Evolutionary conservation across 2,113 vertebrate species (phyloP).

Genomic region (Anarhynchus alexandrinus): DNA sequence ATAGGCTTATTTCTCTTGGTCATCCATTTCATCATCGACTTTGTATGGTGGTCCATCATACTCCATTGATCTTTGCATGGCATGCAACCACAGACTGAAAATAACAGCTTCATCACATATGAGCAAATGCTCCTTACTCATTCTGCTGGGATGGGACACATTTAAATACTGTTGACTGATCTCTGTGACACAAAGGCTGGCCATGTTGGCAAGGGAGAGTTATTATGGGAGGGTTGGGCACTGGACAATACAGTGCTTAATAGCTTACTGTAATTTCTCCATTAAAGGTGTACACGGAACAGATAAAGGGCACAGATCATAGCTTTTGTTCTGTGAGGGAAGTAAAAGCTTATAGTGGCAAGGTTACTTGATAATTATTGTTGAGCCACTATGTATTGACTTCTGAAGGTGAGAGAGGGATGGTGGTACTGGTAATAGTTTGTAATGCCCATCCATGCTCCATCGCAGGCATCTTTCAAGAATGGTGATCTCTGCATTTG

Average conservation of each 20-base stretch:
- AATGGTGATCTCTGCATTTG: not conserved
- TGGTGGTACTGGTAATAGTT: not conserved
- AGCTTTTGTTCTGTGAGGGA: not conserved
- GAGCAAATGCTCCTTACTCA: not conserved
- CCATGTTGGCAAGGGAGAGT: not conserved
- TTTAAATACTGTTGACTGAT: not conserved
- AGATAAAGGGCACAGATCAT: not conserved
- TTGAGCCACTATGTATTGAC: not conserved
- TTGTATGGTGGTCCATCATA: not conserved
- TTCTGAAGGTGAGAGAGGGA: not conserved
- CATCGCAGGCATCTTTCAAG: not conserved
- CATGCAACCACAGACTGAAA: not conserved
- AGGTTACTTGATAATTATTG: not conserved
- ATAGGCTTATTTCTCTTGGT: not conserved
- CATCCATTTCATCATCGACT: not conserved
- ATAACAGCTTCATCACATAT: not conserved
- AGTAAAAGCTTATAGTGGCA: not conserved
- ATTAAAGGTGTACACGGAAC: not conserved
- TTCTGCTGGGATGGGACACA: not conserved
- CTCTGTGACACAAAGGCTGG: not conserved
- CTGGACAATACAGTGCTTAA: not conserved
- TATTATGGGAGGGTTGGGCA: not conserved
- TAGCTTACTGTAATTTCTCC: not conserved
- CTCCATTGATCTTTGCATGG: not conserved
- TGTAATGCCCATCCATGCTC: not conserved